Percentiles rank a stretch among this genome's conserved stretches.
Evolutionary conservation across 2,888 invertebrate genomes (phyloP).

Genomic region (Xanthia icteritia): DNA sequence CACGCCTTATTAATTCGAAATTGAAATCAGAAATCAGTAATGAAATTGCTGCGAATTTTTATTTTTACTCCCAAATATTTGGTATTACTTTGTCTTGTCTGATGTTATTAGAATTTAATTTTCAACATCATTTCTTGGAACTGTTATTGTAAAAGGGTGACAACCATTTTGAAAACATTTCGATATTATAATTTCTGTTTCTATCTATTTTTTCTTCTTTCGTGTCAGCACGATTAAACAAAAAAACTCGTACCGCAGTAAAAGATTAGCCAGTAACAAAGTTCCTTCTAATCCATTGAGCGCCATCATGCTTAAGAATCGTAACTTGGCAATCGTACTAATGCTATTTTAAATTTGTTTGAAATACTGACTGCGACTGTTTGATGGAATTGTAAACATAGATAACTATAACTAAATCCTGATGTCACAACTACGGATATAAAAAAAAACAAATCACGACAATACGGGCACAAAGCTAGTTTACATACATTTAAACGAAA

Average conservation of each 20-base stretch:
- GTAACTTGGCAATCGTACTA: too few species aligned
- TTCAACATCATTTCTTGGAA: background rate
- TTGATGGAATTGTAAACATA: too few species aligned
- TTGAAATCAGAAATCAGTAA: slow-evolving; percentile 24
- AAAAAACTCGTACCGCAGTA: background rate
- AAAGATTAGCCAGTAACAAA: too few species aligned
- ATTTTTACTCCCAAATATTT: slow-evolving; percentile 9
- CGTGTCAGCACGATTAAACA: background rate
- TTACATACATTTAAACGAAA: slow-evolving; percentile 14
- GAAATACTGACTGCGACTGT: too few species aligned
- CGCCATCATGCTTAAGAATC: background rate
- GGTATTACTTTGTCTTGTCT: background rate
- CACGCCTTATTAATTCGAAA: slow-evolving; percentile 14
- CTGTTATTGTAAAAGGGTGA: background rate
- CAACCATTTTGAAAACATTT: background rate
- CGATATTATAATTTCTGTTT: background rate
- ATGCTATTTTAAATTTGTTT: background rate
- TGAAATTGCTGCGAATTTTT: slow-evolving; percentile 18
- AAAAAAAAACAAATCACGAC: slow-evolving; percentile 6
- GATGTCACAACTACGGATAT: background rate
- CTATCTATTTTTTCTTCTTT: background rate
- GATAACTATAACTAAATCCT: background rate
- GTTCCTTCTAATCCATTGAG: background rate
- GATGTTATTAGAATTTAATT: slow-evolving; percentile 11
- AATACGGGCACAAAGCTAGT: background rate